Conservation (phyloP, 2,888 invertebrate genomes). For the Brenthis ino region DNA sequence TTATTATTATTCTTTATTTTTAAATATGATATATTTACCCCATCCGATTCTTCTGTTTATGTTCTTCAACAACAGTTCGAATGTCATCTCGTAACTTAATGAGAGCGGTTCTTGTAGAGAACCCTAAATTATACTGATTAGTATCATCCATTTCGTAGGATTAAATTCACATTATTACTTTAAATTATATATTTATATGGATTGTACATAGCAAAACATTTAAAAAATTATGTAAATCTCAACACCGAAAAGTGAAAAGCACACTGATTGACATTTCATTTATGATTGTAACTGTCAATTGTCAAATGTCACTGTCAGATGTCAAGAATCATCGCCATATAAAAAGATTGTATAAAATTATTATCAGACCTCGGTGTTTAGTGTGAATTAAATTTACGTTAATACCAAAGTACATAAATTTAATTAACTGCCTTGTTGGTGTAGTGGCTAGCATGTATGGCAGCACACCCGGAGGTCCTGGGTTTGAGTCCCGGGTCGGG, state of each 20-base stretch:
- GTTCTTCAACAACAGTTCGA: conserved; percentile 83
- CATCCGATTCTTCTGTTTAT: conserved; percentile 80
- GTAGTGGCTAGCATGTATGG: no score
- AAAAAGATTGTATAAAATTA: no score
- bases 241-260: conserved; percentile 4
- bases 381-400: no score
- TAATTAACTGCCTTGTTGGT: no score
- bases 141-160: conserved; percentile 58
- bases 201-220: conserved; percentile 1
- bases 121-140: conserved; percentile 73
- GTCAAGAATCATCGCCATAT: no score
- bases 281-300: conserved; percentile 2
- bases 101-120: conserved; percentile 86
- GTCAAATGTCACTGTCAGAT: conserved; percentile 2
- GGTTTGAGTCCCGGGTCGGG: no score
- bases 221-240: conserved; percentile 24
- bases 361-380: no score
- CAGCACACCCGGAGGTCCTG: no score
- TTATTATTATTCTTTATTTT: no score
- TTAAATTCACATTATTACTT: conserved; percentile 30
- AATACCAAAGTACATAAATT: no score
- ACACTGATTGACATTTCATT: conserved; percentile 12
- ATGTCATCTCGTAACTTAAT: conserved; percentile 87
- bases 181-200: conserved; percentile 4
- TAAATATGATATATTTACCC: conserved; percentile 50